Percentiles rank a stretch among this genome's conserved stretches.
These are phyloP conservation scores for Oenanthe oenanthe DNA, from an alignment of 2,113 vertebrate genomes.

Conservation along the genomic window DNA sequence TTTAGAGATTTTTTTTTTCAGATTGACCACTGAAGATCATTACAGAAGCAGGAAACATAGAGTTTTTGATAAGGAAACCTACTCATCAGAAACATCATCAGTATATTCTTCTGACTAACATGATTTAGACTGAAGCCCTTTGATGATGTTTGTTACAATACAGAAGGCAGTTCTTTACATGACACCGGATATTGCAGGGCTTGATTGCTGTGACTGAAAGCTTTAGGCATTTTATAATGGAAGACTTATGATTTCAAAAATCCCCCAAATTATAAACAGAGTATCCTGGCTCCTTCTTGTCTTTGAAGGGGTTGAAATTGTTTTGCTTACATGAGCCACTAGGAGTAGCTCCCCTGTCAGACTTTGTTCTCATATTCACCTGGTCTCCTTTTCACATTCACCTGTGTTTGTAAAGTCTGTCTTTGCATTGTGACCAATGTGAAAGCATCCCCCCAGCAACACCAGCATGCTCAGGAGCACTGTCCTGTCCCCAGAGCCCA, in stretches of 20 bases:
- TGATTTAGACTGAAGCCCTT: conserved; percentile 29
- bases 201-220: conserved; percentile 63
- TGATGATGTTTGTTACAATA: conserved; percentile 65
- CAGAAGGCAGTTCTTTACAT: conserved; percentile 41
- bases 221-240: conserved; percentile 69
- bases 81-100: neutral
- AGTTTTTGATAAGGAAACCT: neutral
- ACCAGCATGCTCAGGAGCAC: neutral
- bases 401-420: neutral
- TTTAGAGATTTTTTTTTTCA: neutral
- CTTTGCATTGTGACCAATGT: neutral
- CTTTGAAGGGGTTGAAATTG: conserved; percentile 35
- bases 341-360: conserved; percentile 54
- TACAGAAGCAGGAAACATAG: neutral
- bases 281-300: conserved; percentile 21
- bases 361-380: neutral
- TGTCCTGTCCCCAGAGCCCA: neutral
- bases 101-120: neutral
- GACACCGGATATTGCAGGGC: conserved; percentile 50
- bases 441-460: neutral
- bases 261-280: conserved; percentile 68
- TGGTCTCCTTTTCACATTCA: neutral
- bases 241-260: conserved; percentile 72
- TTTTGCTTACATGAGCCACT: conserved; percentile 1
- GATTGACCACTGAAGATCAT: neutral